Percentiles rank a stretch among this genome's conserved stretches.
Conservation (phyloP, 2,888 invertebrate genomes). For the Flexamia atlantica region DNA sequence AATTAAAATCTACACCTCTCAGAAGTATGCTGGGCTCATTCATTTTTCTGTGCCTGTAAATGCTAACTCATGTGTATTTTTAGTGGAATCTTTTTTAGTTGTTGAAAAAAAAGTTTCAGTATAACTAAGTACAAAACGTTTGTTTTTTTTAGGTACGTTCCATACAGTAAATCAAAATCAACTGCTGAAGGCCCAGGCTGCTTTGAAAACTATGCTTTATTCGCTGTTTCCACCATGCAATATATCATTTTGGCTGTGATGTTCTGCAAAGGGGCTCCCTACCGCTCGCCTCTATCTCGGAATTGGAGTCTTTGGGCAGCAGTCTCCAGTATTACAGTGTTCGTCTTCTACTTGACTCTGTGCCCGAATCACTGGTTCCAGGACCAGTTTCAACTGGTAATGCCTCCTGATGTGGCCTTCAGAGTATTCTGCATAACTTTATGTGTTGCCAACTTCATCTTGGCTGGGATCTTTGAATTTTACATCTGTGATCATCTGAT, state of each 20-base stretch:
- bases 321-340: constrained; percentile 72
- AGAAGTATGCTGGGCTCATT: no score
- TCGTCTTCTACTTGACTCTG: constrained; percentile 77
- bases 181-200: constrained; percentile 74
- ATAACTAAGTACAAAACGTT: no score
- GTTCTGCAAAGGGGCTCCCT: constrained; percentile 92
- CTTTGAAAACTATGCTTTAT: constrained; percentile 92
- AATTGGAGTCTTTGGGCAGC: constrained; percentile 87
- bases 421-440: constrained; percentile 71
- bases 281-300: constrained; percentile 88
- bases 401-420: constrained; percentile 81
- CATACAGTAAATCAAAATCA: constrained; percentile 52
- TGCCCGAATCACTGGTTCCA: constrained; percentile 81
- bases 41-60: no score
- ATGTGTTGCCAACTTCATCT: neutral
- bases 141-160: constrained; percentile 65
- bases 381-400: constrained; percentile 80
- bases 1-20: no score
- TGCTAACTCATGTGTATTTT: no score
- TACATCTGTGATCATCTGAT: neutral
- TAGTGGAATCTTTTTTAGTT: no score
- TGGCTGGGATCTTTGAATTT: neutral
- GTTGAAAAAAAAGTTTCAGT: no score
- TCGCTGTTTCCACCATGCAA: constrained; percentile 92
- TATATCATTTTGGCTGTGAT: constrained; percentile 93